Base-by-base conservation (phyloP, 2,888 invertebrate species). In the Drosophila affinis region DNA sequence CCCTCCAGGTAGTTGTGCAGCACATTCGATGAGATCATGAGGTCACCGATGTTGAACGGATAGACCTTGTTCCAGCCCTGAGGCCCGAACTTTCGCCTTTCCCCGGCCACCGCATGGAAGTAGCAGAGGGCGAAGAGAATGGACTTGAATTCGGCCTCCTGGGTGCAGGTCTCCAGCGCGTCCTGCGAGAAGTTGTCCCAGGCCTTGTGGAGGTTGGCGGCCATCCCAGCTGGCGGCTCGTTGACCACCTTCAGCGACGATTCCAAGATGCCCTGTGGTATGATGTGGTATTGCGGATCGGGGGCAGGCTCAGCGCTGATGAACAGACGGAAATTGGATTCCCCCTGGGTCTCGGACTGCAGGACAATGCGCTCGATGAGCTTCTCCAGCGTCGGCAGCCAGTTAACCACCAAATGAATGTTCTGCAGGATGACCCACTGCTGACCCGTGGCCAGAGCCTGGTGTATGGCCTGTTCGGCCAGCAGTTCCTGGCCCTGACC, bases 201-300 rank as follows among this genome's bases (percentile, higher is more conserved):
- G 3, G 98, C 96, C 93, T 98, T 98, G 91, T 98, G 98, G 49
- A 99, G 93, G 92, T 98, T 99, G 3, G 98, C 98, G 91, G 95
- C 95, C 96, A 99, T 98, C 14, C 99, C 98, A 3, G 96, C 96
- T 0, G 98, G 98, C 0, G 98, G 98, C 91, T 99, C 98, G 89
- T 98, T 98, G 3, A 98, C 98, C 71, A 99, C 98, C 93, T 99
- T 99, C 84, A 98, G 96, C 0, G 98, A 96, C 0, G 97, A 96
- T 91, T 99, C 98, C 52, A 99, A 92, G 80, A 99, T 96, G 46
- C 98, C 98, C 93, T 98, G 96, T 0, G 95, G 95, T 72, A 95
- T 94, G 7, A 95, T 94, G 79, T 95, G 94, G 75, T 93, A 93
- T 27, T 93, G 93, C 0, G 97, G 94, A 90, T 95, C 94, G 0